Conservation (phyloP, 1,140 invertebrate species). For the Bombus sibiricus region DNA sequence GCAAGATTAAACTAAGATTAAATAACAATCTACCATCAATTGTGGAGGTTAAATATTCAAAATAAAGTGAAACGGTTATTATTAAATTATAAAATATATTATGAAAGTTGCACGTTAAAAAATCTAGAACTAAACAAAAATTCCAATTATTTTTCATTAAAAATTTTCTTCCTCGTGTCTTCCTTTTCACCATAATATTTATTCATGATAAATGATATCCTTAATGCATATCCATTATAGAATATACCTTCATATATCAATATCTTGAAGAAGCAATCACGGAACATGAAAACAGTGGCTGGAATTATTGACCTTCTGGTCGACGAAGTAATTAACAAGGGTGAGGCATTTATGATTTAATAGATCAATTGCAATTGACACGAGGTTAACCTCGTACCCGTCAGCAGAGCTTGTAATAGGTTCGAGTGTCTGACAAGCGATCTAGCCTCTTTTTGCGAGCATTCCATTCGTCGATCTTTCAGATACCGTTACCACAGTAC, state of each 20-base stretch:
- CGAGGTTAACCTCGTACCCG: slow-evolving; percentile 9
- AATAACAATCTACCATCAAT: neutral
- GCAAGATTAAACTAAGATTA: neutral
- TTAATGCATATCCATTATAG: no score
- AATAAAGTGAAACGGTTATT: no score
- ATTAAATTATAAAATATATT: no score
- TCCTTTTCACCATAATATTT: neutral
- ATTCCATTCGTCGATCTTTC: slow-evolving; percentile 14
- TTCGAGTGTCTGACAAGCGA: neutral
- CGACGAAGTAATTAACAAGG: neutral
- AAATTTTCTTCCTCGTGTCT: neutral
- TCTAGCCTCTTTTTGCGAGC: neutral
- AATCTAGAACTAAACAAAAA: no score
- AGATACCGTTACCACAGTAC: slow-evolving; percentile 4
- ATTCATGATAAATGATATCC: neutral
- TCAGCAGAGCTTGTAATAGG: slow-evolving; percentile 1
- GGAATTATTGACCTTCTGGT: neutral
- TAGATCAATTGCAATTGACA: slow-evolving; percentile 37
- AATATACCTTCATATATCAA: neutral
- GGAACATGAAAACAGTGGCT: neutral
- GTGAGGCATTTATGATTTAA: slow-evolving; percentile 25
- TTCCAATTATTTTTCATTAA: neutral
- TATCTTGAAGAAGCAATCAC: neutral
- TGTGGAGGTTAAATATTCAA: no score
- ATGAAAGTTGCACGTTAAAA: neutral